These are phyloP conservation scores for Trogon melanurus DNA, from an alignment of 2,113 vertebrate species.

Conservation along the genomic window DNA sequence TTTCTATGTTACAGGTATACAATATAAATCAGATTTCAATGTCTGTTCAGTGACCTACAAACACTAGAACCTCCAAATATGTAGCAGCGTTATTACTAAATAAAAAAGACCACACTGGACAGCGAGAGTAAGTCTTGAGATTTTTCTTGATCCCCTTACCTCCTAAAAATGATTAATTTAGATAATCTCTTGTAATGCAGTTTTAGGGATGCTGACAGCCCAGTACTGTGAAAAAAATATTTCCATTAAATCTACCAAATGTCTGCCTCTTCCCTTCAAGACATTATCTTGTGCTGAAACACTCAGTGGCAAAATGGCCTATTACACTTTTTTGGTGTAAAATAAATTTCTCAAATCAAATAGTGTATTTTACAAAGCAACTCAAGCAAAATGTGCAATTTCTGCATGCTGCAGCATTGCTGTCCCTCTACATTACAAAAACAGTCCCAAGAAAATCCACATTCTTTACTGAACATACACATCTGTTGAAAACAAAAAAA, in stretches of 20 bases:
- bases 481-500: conserved; percentile 33
- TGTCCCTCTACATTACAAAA: conserved; percentile 56
- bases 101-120: conserved; percentile 43
- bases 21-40: conserved; percentile 94
- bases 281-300: conserved; percentile 69
- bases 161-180: conserved; percentile 60
- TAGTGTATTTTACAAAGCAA: conserved; percentile 73
- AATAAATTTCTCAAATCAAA: conserved; percentile 71
- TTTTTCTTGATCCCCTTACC: conserved; percentile 62
- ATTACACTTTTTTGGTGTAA: conserved; percentile 74
- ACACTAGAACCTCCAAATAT: conserved; percentile 82
- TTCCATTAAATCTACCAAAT: conserved; percentile 27
- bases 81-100: conserved; percentile 84
- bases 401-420: conserved; percentile 68
- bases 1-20: conserved; percentile 97
- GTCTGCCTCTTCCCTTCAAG: neutral
- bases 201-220: conserved; percentile 72
- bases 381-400: conserved; percentile 77
- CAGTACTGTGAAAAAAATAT: conserved; percentile 30
- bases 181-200: conserved; percentile 50
- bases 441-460: conserved; percentile 34
- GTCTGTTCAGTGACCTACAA: conserved; percentile 90
- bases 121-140: conserved; percentile 65
- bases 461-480: conserved; percentile 6
- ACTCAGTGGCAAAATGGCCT: conserved; percentile 64